Evolutionary conservation across 1,140 invertebrate genomes (phyloP).

Genomic region (Papilio polyxenes): DNA sequence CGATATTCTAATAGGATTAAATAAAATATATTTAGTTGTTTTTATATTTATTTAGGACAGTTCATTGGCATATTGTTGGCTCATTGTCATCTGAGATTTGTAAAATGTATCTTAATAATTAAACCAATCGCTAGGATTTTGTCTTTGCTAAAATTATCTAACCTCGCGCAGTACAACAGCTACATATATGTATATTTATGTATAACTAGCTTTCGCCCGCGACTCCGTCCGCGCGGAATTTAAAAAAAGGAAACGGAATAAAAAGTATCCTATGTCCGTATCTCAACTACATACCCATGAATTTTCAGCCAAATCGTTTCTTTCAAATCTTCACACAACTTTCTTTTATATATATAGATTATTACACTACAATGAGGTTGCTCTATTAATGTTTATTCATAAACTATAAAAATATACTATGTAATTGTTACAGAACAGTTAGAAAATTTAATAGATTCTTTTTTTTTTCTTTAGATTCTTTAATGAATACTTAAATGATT

Average conservation of each 20-base stretch:
- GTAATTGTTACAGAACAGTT: background rate
- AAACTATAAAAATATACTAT: background rate
- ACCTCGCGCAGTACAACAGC: background rate
- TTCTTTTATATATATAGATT: too few relatives aligned
- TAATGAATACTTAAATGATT: too few relatives aligned
- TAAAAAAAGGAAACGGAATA: too few relatives aligned
- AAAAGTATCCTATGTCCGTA: too few relatives aligned
- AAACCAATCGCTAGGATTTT: background rate
- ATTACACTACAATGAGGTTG: background rate
- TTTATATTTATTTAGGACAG: background rate
- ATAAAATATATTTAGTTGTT: background rate
- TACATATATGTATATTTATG: too few relatives aligned
- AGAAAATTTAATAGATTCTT: background rate
- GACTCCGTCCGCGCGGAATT: too few relatives aligned
- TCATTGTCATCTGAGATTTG: background rate
- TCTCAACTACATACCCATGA: too few relatives aligned
- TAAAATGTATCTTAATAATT: background rate
- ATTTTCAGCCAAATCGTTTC: too few relatives aligned
- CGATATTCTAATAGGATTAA: constrained; percentile 9
- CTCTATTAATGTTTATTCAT: background rate
- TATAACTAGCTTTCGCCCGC: too few relatives aligned
- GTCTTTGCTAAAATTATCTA: background rate
- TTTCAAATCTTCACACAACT: too few relatives aligned
- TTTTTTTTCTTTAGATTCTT: too few relatives aligned
- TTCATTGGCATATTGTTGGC: background rate